Base-by-base conservation (phyloP, 2,113 vertebrate species). In the Caranx melampygus region DNA sequence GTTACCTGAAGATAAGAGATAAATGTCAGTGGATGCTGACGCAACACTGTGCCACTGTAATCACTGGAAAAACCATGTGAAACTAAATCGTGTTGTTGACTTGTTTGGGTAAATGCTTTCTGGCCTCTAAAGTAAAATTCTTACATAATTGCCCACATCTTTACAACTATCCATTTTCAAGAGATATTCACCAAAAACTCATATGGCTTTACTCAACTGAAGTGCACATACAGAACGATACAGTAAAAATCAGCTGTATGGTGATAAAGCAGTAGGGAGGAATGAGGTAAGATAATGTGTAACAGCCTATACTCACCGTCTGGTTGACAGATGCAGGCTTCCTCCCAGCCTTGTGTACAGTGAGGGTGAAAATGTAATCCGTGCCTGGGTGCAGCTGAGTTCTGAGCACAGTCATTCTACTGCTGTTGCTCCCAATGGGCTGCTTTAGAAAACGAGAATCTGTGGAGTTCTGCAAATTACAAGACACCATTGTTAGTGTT, bases 341-440 rank as follows among this genome's bases (percentile, higher is more conserved):
- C 59, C 92, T 91, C 16, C 91, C 93, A 21, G 61, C 59, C 54
- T 94, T 95, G 51, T 55, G 74, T 16, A 96, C 80, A 11, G 89
- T 95, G 2, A 96, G 89, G 18, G 84, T 94, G 76, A 95, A 94
- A 18, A 84, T 12, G 45, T 93, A 95, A 8, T 88, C 40, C 1
- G 58, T 49, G 11, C 75, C 88, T 4, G 83, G 73, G 8, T 85
- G 81, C 13, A 95, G 90, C 20, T 66, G 45, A 14, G 3, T 58
- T 31, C 64, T 88, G 42, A 63, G 81, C 3, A 96, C 18, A 18
- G 82, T 82, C 16, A 94, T 33, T 35, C 7, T 87, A 37, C 87
- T 92, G 54, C 49, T 64, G 64, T 86, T 85, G 2, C 21, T 61
- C 44, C 71, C 70, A 10, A 66, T 45, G 0, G 40, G 21, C 45